These are phyloP conservation scores for Iselma pallidipennis DNA, from an alignment of 2,888 invertebrate species.

Conservation along the genomic window DNA sequence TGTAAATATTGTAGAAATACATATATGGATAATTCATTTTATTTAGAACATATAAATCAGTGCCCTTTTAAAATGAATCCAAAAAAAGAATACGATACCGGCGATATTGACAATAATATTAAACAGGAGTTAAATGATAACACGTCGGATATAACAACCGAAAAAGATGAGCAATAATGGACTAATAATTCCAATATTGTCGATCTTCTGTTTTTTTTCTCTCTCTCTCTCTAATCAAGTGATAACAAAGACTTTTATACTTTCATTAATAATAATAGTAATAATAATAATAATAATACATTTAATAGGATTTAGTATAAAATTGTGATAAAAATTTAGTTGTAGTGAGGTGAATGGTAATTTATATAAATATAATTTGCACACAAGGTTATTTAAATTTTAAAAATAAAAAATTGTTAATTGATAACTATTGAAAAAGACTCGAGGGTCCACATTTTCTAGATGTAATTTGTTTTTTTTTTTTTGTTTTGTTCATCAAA, in stretches of 20 bases:
- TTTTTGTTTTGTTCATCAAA: neutral
- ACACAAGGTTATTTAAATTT: constrained; percentile 20
- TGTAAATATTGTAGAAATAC: constrained; percentile 32
- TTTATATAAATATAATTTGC: constrained; percentile 17
- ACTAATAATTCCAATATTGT: neutral
- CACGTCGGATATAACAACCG: constrained; percentile 12
- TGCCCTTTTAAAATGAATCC: constrained; percentile 29
- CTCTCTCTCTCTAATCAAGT: neutral
- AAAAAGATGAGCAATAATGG: constrained; percentile 25
- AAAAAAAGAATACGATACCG: constrained; percentile 19
- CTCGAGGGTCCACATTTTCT: constrained; percentile 19
- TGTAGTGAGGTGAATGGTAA: constrained; percentile 28
- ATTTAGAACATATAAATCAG: constrained; percentile 30
- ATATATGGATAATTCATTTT: constrained; percentile 29
- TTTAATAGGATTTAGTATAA: constrained; percentile 14
- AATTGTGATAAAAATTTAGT: constrained; percentile 27
- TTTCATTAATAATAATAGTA: neutral
- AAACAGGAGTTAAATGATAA: constrained; percentile 25
- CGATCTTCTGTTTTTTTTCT: too few species aligned
- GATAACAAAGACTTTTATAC: constrained; percentile 2
- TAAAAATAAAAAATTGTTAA: constrained; percentile 7
- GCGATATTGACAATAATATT: constrained; percentile 29
- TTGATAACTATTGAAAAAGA: neutral
- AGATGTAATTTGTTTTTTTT: neutral
- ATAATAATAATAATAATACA: too few species aligned